These are phyloP conservation scores for Pterocles orientalis DNA, from an alignment of 2,113 vertebrate genomes.

Conservation along the genomic window DNA sequence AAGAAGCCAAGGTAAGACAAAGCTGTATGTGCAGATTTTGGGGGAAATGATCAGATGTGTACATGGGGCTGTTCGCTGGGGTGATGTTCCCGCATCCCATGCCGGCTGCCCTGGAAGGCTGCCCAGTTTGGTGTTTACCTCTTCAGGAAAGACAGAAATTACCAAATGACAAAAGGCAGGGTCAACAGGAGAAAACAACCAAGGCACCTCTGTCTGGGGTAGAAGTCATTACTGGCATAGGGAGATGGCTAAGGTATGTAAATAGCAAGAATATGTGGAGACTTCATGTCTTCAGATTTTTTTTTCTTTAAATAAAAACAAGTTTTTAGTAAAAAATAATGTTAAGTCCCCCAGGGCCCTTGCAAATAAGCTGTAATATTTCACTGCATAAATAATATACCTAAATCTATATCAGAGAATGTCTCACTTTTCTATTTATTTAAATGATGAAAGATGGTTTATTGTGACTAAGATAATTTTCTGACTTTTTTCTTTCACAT, in stretches of 20 bases:
- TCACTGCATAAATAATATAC: not conserved
- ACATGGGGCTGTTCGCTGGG: accelerated
- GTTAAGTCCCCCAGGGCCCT: not conserved
- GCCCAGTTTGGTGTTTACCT: not conserved
- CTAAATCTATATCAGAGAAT: not conserved
- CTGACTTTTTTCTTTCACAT: not conserved
- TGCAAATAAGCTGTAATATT: not conserved
- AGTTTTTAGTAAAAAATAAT: not conserved
- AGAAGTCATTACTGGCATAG: accelerated
- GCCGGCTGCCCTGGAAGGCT: not conserved
- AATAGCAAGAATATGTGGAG: not conserved
- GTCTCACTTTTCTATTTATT: not conserved
- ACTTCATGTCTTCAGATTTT: not conserved
- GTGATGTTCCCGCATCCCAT: accelerated
- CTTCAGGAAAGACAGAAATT: not conserved
- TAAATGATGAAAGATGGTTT: constrained; percentile 17
- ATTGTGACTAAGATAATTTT: constrained; percentile 25
- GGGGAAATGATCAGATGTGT: accelerated
- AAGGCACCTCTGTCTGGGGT: not conserved
- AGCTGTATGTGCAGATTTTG: not conserved
- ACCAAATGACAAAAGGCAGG: not conserved
- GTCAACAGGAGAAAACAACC: not conserved
- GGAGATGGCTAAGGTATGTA: not conserved
- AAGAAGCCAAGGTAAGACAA: not conserved
- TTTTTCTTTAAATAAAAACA: not conserved